These are phyloP conservation scores for Microcebus murinus DNA, from an alignment of 2,113 vertebrate species.

Conservation along the genomic window DNA sequence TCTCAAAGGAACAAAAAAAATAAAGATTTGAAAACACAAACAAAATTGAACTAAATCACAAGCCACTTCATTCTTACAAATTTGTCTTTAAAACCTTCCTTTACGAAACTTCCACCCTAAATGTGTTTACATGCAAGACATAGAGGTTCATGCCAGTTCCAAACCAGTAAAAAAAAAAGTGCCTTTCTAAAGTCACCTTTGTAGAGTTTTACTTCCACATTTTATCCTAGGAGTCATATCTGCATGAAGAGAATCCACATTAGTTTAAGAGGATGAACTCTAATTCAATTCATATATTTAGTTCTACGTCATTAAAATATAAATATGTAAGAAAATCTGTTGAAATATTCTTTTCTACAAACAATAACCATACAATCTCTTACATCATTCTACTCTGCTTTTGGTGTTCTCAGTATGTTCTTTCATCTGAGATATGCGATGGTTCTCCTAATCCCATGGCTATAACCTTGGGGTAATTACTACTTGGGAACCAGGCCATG, in stretches of 20 bases:
- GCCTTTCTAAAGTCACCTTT: conserved; percentile 27
- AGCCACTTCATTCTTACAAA: background rate
- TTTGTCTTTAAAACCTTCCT: background rate
- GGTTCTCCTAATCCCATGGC: background rate
- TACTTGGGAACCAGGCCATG: background rate
- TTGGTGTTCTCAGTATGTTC: background rate
- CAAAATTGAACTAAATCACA: background rate
- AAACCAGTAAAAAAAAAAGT: background rate
- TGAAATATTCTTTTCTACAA: background rate
- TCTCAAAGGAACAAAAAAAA: background rate
- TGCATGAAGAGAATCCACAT: background rate
- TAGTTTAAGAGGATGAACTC: background rate
- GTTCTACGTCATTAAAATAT: conserved; percentile 29
- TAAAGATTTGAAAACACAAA: conserved; percentile 5
- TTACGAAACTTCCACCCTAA: background rate
- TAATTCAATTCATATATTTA: conserved; percentile 24
- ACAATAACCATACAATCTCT: background rate
- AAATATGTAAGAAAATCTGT: background rate
- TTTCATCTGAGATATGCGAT: background rate
- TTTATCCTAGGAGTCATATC: background rate
- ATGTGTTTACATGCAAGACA: background rate
- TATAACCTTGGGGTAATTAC: background rate
- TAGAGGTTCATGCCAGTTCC: background rate
- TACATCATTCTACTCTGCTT: background rate
- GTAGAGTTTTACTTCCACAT: background rate